Evolutionary conservation across 2,888 invertebrate genomes (phyloP).

Genomic region (Cryptophagus acutangulus): DNA sequence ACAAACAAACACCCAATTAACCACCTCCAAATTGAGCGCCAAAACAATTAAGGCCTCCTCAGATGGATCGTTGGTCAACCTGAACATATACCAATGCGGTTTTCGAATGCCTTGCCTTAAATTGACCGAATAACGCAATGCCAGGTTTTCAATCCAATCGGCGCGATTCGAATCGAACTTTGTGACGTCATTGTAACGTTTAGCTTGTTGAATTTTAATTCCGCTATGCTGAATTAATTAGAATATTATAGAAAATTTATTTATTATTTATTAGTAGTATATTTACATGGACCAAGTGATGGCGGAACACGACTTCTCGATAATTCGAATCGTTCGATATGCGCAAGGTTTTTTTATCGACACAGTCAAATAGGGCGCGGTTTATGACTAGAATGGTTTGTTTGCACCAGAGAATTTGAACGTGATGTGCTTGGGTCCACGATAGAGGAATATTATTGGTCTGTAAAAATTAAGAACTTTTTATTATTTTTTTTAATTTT

Average conservation of each 20-base stretch:
- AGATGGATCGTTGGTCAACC: slow-evolving; percentile 53
- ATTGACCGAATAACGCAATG: slow-evolving; percentile 46
- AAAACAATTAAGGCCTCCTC: slow-evolving; percentile 62
- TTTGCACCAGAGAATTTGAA: slow-evolving; percentile 90
- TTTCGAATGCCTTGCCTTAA: slow-evolving; percentile 37
- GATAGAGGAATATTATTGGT: slow-evolving; percentile 73
- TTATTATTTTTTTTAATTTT: too few relatives aligned
- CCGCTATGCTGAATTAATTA: slow-evolving; percentile 38
- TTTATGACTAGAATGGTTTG: slow-evolving; percentile 77
- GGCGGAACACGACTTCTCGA: slow-evolving; percentile 49
- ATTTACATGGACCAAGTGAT: slow-evolving; percentile 52
- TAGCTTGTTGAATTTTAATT: slow-evolving; percentile 32
- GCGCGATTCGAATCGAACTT: slow-evolving; percentile 42
- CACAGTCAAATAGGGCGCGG: slow-evolving; percentile 74
- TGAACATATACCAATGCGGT: slow-evolving; percentile 55
- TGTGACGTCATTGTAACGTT: slow-evolving; percentile 38
- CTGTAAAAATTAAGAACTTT: too few relatives aligned
- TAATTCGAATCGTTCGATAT: slow-evolving; percentile 43
- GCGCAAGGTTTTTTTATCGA: slow-evolving; percentile 55
- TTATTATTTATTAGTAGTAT: slow-evolving; percentile 15
- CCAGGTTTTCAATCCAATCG: slow-evolving; percentile 52
- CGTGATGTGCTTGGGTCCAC: slow-evolving; percentile 86
- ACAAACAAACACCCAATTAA: slow-evolving; percentile 77
- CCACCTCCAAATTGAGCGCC: slow-evolving; percentile 60
- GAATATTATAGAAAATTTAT: neutral